Evolutionary conservation across 2,888 invertebrate species (phyloP), one percentile per base, ranked within the genome.

Genomic region (Caenorhabditis sp.): DNA sequence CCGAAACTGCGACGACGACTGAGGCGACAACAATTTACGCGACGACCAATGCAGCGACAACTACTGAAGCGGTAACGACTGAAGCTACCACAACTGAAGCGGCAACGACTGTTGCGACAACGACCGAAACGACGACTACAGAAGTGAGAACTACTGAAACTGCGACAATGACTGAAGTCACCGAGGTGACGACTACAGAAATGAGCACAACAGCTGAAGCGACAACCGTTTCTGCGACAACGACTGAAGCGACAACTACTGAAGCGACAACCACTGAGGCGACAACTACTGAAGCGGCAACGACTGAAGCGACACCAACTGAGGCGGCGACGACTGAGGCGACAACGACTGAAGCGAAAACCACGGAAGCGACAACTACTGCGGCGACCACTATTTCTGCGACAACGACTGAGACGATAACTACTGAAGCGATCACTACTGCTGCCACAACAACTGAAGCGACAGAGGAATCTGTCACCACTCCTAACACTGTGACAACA

Each of bases 161-260:
- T 21, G 27, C 37, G 12, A 26, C 43, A 1, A n/a, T n/a, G n/a
- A n/a, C n/a, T n/a, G n/a, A n/a, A n/a, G n/a, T n/a, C n/a, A 55
- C 55, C n/a, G n/a, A n/a, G n/a, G n/a, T n/a, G n/a, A n/a, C n/a
- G n/a, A n/a, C n/a, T n/a, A n/a, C n/a, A 36, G 54, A 54, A 5
- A 12, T 23, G 36, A 5, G 6, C 36, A 36, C 36, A 5, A 36
- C 36, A 36, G 12, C 36, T 36, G 5, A 5, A 12, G 36, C 5
- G 36, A n/a, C n/a, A n/a, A n/a, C n/a, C n/a, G n/a, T n/a, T n/a
- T 12, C 12, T 36, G 6, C 12, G n/a, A 50, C 50, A 50, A 50
- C 50, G n/a, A 10, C 50, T 4, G 50, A 50, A 50, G n/a, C 36
- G 36, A 36, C 36, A n/a, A 8, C 63, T 21, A 58, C 63, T n/a